A percentile compares a stretch with the other conserved stretches of the same genome.
Conservation (phyloP, 2,113 vertebrate genomes). For the Uropsilus gracilis region DNA sequence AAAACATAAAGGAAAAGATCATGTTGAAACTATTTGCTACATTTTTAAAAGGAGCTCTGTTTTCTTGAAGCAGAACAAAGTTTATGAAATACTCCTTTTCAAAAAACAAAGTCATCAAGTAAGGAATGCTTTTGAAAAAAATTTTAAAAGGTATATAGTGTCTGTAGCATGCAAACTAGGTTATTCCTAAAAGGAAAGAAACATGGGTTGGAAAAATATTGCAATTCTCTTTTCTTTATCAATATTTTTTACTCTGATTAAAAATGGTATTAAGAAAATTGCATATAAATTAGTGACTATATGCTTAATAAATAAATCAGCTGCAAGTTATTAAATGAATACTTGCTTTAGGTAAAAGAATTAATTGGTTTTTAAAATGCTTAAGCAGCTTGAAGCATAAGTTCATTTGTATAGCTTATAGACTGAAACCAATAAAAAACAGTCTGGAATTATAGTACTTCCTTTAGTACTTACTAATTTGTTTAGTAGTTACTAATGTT, state of each 20-base stretch:
- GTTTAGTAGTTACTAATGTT: conserved; percentile 1
- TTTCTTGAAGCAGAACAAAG: conserved; percentile 66
- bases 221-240: conserved; percentile 28
- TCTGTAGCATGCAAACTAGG: neutral
- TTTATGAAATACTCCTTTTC: conserved; percentile 61
- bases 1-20: conserved; percentile 87
- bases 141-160: conserved; percentile 25
- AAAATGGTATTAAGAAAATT: conserved; percentile 31
- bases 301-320: conserved; percentile 40
- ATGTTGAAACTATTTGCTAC: conserved; percentile 71
- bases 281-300: conserved; percentile 27
- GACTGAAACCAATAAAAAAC: neutral
- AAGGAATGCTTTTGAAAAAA: conserved; percentile 44
- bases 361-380: conserved; percentile 57
- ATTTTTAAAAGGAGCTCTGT: conserved; percentile 78
- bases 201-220: neutral
- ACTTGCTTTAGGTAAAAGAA: conserved; percentile 24
- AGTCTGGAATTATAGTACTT: neutral
- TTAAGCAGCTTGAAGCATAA: conserved; percentile 42
- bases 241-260: conserved; percentile 36
- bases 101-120: conserved; percentile 45
- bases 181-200: neutral
- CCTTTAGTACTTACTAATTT: no score
- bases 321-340: conserved; percentile 61
- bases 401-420: neutral